Evolutionary conservation across 2,888 invertebrate species (phyloP), one percentile per base, ranked within the genome.

Genomic region (Physocephala rufipes): DNA sequence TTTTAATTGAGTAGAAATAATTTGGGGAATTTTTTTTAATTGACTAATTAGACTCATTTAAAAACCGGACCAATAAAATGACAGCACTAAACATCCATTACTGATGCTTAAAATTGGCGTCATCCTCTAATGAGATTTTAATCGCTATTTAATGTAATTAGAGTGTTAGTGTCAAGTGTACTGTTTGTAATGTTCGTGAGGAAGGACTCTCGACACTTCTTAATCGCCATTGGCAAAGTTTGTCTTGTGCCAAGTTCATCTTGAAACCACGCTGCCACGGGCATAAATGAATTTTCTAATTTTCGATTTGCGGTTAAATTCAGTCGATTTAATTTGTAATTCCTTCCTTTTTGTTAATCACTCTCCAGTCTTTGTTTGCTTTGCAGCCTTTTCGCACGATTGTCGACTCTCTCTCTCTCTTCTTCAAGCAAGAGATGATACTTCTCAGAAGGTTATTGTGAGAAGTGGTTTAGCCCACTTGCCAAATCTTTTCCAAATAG

Each of bases 121-220:
- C 51, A 30, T n/a, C n/a, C n/a, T 16, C 36, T 66, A 66, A 66
- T 66, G 66, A 66, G 66, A 15, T 53, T 66, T 66, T 66, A 51
- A 66, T 66, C 53, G 53, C 36, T 53, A 53, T 55, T 53, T 30
- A 36, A 51, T 53, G 53, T 19, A 19, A 53, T 66, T 66, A 53
- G 43, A 43, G 43, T 16, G n/a, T 30, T 49, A 49, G 2, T 19
- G 5, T 5, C 49, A 12, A 49, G 5, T 49, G 19, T 49, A n/a
- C 16, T n/a, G 19, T 49, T 49, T 4, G n/a, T 15, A 12, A 3
- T 49, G 49, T 12, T n/a, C 3, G 5, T 49, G 2, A 49, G 9
- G 45, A 45, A 15, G 12, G 15, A 49, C 12, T 49, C 49, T 49
- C 15, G 15, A 49, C 15, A 49, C 5, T 12, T 49, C 49, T 49